A percentile compares a stretch with the other conserved stretches of the same genome.
Evolutionary conservation across 2,888 invertebrate species (phyloP).

Genomic region (Horisme vitalbata): DNA sequence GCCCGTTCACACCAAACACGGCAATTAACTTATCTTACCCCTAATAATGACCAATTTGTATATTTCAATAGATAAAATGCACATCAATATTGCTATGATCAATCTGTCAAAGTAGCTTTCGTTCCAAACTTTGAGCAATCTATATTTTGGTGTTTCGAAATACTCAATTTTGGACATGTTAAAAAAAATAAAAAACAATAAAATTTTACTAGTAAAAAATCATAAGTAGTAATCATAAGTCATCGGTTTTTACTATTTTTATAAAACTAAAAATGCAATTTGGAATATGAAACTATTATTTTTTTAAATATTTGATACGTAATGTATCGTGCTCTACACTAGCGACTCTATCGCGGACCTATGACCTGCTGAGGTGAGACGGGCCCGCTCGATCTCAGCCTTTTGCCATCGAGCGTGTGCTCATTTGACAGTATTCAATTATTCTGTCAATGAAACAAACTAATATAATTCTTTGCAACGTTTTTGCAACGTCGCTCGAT

Average conservation of each 20-base stretch:
- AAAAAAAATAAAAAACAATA: slow-evolving; percentile 19
- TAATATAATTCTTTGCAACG: no score
- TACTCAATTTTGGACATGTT: slow-evolving; percentile 27
- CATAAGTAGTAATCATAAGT: no score
- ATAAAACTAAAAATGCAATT: slow-evolving; percentile 56
- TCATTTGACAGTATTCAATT: no score
- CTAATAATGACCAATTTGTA: slow-evolving; percentile 43
- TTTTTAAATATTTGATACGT: slow-evolving; percentile 48
- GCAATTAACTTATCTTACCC: slow-evolving; percentile 47
- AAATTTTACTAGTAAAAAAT: slow-evolving; percentile 5
- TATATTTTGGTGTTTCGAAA: slow-evolving; percentile 27
- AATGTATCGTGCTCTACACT: slow-evolving; percentile 58
- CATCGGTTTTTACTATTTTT: no score
- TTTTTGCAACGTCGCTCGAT: no score
- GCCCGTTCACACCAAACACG: slow-evolving; percentile 52
- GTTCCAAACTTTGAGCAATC: slow-evolving; percentile 32
- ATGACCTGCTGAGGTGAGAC: slow-evolving; percentile 17
- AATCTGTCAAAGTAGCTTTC: slow-evolving; percentile 18
- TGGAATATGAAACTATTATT: slow-evolving; percentile 39
- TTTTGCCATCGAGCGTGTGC: no score
- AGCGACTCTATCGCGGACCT: slow-evolving; percentile 61
- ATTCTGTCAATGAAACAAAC: no score
- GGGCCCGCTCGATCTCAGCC: not conserved
- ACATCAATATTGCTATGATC: slow-evolving; percentile 29
- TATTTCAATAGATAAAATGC: slow-evolving; percentile 29